Evolutionary conservation across 2,113 vertebrate genomes (phyloP).

Genomic region (Sorex fumeus): DNA sequence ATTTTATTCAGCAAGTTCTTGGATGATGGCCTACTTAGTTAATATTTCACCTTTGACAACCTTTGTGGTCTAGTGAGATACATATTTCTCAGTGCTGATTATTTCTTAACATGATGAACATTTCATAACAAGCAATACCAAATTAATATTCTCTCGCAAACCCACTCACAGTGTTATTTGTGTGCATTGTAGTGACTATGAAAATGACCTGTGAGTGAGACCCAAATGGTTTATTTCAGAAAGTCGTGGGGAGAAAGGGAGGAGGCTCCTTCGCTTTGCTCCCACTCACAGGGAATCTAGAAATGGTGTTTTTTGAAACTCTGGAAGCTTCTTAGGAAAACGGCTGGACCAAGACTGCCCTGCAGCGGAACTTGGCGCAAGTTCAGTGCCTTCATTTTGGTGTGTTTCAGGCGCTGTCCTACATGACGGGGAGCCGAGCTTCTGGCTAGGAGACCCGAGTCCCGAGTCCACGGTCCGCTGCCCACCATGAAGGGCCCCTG

Average conservation of each 20-base stretch:
- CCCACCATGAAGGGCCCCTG: conserved; percentile 88
- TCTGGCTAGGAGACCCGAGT: conserved; percentile 90
- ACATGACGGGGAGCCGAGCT: conserved; percentile 89
- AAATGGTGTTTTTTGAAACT: background rate
- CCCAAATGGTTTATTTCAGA: background rate
- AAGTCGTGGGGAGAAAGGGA: background rate
- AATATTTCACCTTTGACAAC: too few relatives aligned
- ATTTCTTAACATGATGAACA: background rate
- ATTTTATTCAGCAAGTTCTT: too few relatives aligned
- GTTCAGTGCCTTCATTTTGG: background rate
- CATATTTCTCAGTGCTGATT: background rate
- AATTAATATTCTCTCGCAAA: background rate
- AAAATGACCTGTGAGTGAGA: background rate
- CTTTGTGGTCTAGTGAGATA: too few relatives aligned
- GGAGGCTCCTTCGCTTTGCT: background rate
- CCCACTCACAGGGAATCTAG: background rate
- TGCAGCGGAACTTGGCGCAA: rapidly evolving
- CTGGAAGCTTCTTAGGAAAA: too few relatives aligned
- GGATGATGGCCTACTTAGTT: too few relatives aligned
- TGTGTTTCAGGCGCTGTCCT: conserved; percentile 89
- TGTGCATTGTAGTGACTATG: background rate
- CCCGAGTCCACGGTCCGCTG: conserved; percentile 87
- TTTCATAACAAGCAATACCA: background rate
- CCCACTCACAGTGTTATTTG: background rate
- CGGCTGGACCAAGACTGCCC: background rate